A percentile compares a stretch with the other conserved stretches of the same genome.
Evolutionary conservation across 1,140 invertebrate genomes (phyloP).

Genomic region (Bombus haemorrhoidalis): DNA sequence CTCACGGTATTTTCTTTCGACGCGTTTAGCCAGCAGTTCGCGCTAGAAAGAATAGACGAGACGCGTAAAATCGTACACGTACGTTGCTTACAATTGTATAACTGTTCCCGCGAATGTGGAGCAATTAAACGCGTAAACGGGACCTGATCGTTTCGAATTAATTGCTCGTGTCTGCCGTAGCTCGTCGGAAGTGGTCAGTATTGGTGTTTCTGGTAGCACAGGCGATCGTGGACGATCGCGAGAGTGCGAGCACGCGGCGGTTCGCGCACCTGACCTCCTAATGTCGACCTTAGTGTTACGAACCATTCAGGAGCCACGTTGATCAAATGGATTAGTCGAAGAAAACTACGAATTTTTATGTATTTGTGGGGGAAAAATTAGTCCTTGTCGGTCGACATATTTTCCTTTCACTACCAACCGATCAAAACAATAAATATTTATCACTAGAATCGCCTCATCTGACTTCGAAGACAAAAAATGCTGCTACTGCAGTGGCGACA

Average conservation of each 20-base stretch:
- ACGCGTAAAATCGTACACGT: background rate
- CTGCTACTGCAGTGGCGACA: too few relatives aligned
- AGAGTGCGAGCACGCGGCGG: background rate
- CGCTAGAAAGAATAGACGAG: background rate
- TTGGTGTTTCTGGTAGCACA: background rate
- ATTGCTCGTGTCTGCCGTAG: conserved; percentile 2
- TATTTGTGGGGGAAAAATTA: background rate
- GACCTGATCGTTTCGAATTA: conserved; percentile 29
- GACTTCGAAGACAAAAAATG: too few relatives aligned
- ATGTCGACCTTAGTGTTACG: background rate
- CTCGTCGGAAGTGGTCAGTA: background rate
- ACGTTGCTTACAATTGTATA: background rate
- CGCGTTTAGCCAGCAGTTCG: background rate
- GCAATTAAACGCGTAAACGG: conserved; percentile 47
- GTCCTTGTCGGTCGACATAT: too few relatives aligned
- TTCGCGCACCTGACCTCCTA: conserved; percentile 1
- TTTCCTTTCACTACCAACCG: too few relatives aligned
- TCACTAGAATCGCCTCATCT: too few relatives aligned
- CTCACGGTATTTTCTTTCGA: conserved; percentile 2
- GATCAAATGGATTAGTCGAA: too few relatives aligned
- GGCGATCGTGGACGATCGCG: background rate
- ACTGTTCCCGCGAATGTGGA: conserved; percentile 44
- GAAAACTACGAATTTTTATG: background rate
- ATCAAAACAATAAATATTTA: too few relatives aligned
- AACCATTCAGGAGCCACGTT: too few relatives aligned